These are phyloP conservation scores for Scatophagus argus DNA, from an alignment of 2,113 vertebrate genomes.

Conservation along the genomic window DNA sequence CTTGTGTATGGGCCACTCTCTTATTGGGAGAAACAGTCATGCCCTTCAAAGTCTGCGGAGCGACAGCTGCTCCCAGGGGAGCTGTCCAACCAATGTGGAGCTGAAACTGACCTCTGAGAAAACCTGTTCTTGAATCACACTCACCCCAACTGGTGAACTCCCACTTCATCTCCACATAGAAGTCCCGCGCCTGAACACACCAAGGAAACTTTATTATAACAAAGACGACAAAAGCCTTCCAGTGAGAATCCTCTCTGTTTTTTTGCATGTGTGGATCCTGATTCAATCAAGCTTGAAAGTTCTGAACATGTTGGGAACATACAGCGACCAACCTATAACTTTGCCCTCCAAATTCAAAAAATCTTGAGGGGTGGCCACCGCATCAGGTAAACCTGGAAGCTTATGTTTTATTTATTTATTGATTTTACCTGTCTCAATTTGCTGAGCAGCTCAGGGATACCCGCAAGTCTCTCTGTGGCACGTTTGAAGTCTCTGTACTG, in stretches of 20 bases:
- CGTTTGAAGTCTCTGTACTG: conserved; percentile 95
- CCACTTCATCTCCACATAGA: conserved; percentile 99
- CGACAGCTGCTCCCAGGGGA: conserved; percentile 44
- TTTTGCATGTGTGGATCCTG: background rate
- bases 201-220: background rate
- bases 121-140: conserved; percentile 45
- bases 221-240: background rate
- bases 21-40: background rate
- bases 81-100: conserved; percentile 74
- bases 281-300: background rate
- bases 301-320: background rate
- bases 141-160: conserved; percentile 99
- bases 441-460: conserved; percentile 94
- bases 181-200: conserved; percentile 89
- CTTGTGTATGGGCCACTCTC: background rate
- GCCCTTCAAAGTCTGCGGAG: background rate
- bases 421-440: conserved; percentile 92
- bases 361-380: background rate
- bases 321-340: background rate
- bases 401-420: too few species aligned
- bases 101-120: conserved; percentile 72
- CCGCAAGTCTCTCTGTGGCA: conserved; percentile 90
- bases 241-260: background rate
- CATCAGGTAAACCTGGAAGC: background rate
- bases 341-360: background rate